Conservation (phyloP, 2,113 vertebrate genomes). For the Alexandromys fortis region DNA sequence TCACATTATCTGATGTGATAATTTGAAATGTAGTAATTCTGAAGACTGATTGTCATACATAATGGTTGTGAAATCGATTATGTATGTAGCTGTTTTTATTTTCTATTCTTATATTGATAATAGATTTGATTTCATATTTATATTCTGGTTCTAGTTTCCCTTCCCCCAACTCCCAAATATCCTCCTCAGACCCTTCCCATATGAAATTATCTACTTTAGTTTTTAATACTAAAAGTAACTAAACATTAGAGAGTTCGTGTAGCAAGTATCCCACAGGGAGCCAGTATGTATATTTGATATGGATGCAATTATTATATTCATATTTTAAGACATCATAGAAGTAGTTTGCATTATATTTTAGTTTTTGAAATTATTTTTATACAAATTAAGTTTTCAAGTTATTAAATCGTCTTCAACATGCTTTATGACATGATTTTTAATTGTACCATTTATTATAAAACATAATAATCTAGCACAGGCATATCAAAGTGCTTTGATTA, state of each 20-base stretch:
- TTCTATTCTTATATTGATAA: not conserved
- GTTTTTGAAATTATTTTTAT: not conserved
- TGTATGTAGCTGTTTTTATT: not conserved
- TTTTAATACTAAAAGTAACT: not conserved
- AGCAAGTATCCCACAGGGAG: not conserved
- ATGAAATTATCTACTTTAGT: not conserved
- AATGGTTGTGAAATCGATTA: not conserved
- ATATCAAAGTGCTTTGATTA: constrained; percentile 9
- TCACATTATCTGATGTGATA: not conserved
- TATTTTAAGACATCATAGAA: not conserved
- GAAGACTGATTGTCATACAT: not conserved
- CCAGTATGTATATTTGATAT: not conserved
- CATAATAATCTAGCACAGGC: not conserved
- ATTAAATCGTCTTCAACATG: not conserved
- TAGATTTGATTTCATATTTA: not conserved
- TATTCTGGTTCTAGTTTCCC: not conserved
- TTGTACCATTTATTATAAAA: not conserved
- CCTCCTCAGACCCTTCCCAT: not conserved
- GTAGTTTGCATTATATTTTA: not conserved
- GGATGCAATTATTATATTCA: not conserved
- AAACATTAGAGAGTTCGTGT: not conserved
- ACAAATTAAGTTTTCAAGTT: not conserved
- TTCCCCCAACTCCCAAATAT: too few species aligned
- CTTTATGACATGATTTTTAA: not conserved
- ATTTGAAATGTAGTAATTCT: not conserved